Evolutionary conservation across 2,888 invertebrate species (phyloP), one percentile per base, ranked within the genome.

Genomic region (Latheticus oryzae): DNA sequence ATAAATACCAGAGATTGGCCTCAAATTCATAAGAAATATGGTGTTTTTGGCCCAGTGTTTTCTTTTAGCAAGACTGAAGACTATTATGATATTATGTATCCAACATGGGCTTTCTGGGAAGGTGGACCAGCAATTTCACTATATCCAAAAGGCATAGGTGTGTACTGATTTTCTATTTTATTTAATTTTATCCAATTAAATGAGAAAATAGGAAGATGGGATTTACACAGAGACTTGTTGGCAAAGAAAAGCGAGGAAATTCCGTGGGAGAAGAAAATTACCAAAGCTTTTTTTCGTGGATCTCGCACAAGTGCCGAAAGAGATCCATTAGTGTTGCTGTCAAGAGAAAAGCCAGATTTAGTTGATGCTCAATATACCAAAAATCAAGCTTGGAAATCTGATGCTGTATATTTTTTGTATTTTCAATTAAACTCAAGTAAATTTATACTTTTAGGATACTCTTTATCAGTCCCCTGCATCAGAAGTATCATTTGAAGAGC

Each of bases 101-200:
- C 97, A 1, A 93, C 97, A 0, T 98, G 97, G 97, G 89, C 95
- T 26, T 98, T 98, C 78, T 96, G 97, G 96, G 95, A 95, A 79
- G 97, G 97, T 15, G 98, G 98, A 0, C 98, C 98, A 7, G 97
- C 97, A 0, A 97, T 97, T 66, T 87, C 90, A 23, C 80, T 96
- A 5, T 96, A 97, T 80, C 97, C 97, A 0, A 89, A 87, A 47
- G 97, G 97, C 11, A 86, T 97, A 61, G 79, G 79, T 76, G 66
- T 65, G 28, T 40, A 9, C 1, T 28, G 12, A 9, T 17, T 24
- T 30, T 12, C 24, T 7, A 12, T 26, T 26, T 7, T 32, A 35
- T 8, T 17, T 7, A 4, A 13, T n/a, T 3, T 11, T 35, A 16
- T 35, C 8, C n/a, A 16, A 19, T 35, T 17, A 26, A 26, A 38